Conservation (phyloP, 2,797 vertebrate genomes). For the Argentina silus region DNA sequence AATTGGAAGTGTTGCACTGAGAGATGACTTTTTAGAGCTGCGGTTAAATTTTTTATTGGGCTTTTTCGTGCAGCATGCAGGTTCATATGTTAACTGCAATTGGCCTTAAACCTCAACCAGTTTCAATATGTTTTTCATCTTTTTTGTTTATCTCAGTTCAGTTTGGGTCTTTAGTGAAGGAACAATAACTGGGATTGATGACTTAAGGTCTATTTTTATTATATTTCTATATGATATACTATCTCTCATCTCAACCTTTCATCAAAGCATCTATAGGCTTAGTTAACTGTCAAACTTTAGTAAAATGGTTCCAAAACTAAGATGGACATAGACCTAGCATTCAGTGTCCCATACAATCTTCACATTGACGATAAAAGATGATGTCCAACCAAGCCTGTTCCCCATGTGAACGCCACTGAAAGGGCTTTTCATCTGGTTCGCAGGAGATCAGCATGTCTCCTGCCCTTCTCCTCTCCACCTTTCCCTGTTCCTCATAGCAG, state of each 20-base stretch:
- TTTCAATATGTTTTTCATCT: conserved; percentile 37
- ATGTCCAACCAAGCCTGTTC: conserved; percentile 75
- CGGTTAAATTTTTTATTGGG: conserved; percentile 17
- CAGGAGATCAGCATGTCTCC: conserved; percentile 55
- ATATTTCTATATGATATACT: neutral
- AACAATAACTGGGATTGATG: conserved; percentile 26
- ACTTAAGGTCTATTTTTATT: conserved; percentile 25
- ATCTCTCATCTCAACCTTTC: neutral
- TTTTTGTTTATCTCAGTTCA: conserved; percentile 42
- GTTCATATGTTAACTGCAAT: conserved; percentile 3
- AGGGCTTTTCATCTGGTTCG: conserved; percentile 67
- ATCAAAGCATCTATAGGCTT: neutral
- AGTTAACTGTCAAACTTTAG: conserved; percentile 29
- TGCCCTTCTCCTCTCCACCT: conserved; percentile 40
- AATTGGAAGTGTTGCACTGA: conserved; percentile 5
- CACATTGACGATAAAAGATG: conserved; percentile 63
- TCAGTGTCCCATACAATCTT: conserved; percentile 45
- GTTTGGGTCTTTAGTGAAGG: conserved; percentile 11
- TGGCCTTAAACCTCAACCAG: conserved; percentile 10
- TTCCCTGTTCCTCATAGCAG: conserved; percentile 31
- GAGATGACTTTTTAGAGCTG: conserved; percentile 13
- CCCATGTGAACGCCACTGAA: conserved; percentile 62
- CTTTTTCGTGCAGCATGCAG: conserved; percentile 12
- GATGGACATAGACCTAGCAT: conserved; percentile 10
- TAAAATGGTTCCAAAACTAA: conserved; percentile 45